Percentiles rank a stretch among this genome's conserved stretches.
Conservation (phyloP, 2,888 invertebrate genomes). For the Agonopterix subpropinquella region DNA sequence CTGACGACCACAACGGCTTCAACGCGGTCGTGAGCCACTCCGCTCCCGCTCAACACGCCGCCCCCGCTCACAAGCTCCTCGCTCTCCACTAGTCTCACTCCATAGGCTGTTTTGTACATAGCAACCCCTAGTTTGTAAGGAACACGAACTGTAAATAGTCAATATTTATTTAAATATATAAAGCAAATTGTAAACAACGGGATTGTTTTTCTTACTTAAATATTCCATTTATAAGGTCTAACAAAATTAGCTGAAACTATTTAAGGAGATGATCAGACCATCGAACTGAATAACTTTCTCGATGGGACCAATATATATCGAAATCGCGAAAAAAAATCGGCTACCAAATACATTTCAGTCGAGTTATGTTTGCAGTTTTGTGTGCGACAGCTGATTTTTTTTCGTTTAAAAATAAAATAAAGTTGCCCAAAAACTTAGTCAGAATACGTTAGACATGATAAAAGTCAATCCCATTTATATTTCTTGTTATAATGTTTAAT, state of each 20-base stretch:
- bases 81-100: not conserved
- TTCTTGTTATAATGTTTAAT: too few species aligned
- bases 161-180: slow-evolving; percentile 17
- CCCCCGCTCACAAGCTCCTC: slow-evolving; percentile 5
- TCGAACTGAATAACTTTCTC: not conserved
- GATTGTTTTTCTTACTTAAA: not conserved
- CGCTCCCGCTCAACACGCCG: slow-evolving; percentile 34
- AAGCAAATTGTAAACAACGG: slow-evolving; percentile 12
- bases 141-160: slow-evolving; percentile 15
- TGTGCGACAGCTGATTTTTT: too few species aligned
- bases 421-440: too few species aligned
- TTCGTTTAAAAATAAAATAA: too few species aligned
- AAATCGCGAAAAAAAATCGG: not conserved
- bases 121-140: slow-evolving; percentile 7
- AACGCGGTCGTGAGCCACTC: slow-evolving; percentile 57
- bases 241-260: not conserved
- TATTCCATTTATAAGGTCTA: too few species aligned
- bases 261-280: too few species aligned
- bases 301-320: not conserved
- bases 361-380: too few species aligned
- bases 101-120: not conserved
- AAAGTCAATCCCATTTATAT: too few species aligned
- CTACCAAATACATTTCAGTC: too few species aligned
- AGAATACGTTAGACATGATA: too few species aligned
- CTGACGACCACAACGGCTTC: slow-evolving; percentile 67